Evolutionary conservation across 1,140 invertebrate genomes (phyloP).

Genomic region (Varroa destructor): DNA sequence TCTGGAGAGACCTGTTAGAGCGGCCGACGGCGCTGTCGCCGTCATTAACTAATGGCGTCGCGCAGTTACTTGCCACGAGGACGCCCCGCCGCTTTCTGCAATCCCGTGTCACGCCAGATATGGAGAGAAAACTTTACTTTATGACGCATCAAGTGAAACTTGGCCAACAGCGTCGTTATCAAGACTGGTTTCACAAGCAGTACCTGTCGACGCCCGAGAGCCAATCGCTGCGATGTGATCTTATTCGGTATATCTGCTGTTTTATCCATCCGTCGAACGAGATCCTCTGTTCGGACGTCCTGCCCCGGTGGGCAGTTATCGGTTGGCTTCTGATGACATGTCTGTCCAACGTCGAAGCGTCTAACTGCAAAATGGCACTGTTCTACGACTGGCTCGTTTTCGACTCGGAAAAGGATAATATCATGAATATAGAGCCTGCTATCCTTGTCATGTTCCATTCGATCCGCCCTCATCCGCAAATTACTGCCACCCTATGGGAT

Average conservation of each 20-base stretch:
- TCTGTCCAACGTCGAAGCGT: slow-evolving; percentile 78
- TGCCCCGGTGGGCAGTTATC: slow-evolving; percentile 94
- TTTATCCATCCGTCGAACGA: slow-evolving; percentile 97
- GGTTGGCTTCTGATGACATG: slow-evolving; percentile 93
- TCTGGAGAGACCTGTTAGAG: slow-evolving; percentile 81
- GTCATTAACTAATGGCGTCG: slow-evolving; percentile 62
- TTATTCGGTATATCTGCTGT: slow-evolving; percentile 92
- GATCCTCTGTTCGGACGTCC: slow-evolving; percentile 89
- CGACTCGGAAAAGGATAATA: slow-evolving; percentile 87
- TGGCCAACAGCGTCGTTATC: slow-evolving; percentile 92
- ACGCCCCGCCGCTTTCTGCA: slow-evolving; percentile 81
- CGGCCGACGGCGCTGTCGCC: slow-evolving; percentile 71
- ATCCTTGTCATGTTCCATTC: slow-evolving; percentile 96
- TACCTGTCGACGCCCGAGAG: slow-evolving; percentile 94
- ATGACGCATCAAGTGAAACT: slow-evolving; percentile 73
- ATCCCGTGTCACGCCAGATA: slow-evolving; percentile 81
- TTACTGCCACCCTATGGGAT: slow-evolving; percentile 83
- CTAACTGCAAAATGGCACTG: slow-evolving; percentile 84
- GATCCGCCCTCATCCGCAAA: slow-evolving; percentile 83
- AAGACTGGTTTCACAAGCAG: slow-evolving; percentile 95
- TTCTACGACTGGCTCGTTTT: slow-evolving; percentile 98
- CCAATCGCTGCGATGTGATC: slow-evolving; percentile 77
- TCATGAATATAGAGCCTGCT: slow-evolving; percentile 98
- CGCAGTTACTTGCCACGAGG: slow-evolving; percentile 70
- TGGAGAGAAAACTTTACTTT: slow-evolving; percentile 89